Conservation (phyloP, 2,113 vertebrate genomes). For the Rhombomys opimus region DNA sequence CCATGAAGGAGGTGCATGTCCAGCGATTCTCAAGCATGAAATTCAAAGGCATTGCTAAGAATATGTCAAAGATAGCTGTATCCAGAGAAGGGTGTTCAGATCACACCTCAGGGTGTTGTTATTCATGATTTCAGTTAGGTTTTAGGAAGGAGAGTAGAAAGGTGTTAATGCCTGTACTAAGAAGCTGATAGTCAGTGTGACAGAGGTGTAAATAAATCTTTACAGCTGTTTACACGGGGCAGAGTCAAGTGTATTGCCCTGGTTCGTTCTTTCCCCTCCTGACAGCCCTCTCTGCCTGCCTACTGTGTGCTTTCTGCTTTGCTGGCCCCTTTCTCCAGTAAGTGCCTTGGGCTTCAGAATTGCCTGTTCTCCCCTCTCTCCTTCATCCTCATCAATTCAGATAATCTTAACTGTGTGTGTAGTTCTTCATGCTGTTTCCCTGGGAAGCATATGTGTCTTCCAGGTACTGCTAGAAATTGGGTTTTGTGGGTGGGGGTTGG, state of each 20-base stretch:
- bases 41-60: neutral
- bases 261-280: neutral
- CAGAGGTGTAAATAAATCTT: neutral
- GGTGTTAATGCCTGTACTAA: neutral
- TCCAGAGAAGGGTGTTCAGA: neutral
- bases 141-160: slow-evolving; percentile 8
- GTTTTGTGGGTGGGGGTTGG: neutral
- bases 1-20: slow-evolving; percentile 93
- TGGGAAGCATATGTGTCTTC: slow-evolving; percentile 1
- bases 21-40: neutral
- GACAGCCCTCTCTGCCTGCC: neutral
- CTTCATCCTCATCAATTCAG: neutral
- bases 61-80: neutral
- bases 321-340: neutral
- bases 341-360: neutral
- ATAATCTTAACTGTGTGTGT: neutral
- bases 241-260: neutral
- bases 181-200: neutral
- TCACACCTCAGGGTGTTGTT: neutral
- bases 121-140: neutral
- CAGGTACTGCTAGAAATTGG: slow-evolving; percentile 6
- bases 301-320: neutral
- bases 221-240: neutral
- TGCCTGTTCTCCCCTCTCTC: neutral
- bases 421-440: neutral